Conservation (phyloP, 92 coral and sea anemone species). For the Paragorgia papillata region DNA sequence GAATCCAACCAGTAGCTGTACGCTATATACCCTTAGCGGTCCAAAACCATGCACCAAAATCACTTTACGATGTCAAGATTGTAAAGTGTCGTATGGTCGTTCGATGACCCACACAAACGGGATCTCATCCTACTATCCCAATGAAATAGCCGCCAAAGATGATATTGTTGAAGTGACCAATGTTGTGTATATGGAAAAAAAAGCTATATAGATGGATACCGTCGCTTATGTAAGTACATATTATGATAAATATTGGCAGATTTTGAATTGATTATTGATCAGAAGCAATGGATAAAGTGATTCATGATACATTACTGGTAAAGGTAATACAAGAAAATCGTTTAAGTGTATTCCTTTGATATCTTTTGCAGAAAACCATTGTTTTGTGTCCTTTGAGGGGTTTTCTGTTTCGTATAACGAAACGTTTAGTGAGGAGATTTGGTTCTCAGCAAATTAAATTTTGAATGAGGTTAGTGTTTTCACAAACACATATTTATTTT, state of each 20-base stretch:
- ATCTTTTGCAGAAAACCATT: constrained; percentile 36
- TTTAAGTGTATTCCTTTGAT: background rate
- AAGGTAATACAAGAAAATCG: background rate
- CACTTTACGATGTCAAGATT: too few relatives aligned
- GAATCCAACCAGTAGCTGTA: too few relatives aligned
- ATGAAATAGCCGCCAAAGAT: too few relatives aligned
- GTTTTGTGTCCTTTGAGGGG: constrained; percentile 40
- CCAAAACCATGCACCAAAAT: too few relatives aligned
- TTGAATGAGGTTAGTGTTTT: constrained; percentile 7
- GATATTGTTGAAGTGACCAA: too few relatives aligned
- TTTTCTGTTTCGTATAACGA: constrained; percentile 32
- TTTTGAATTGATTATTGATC: too few relatives aligned
- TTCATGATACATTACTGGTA: background rate
- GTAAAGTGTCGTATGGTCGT: constrained; percentile 17
- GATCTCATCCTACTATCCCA: constrained; percentile 14
- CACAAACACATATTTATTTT: too few relatives aligned
- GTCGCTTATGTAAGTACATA: constrained; percentile 14
- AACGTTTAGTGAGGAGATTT: constrained; percentile 30
- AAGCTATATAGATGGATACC: constrained; percentile 28
- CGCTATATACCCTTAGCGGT: too few relatives aligned
- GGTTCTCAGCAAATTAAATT: constrained; percentile 11
- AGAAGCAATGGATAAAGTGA: too few relatives aligned
- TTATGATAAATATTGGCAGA: too few relatives aligned
- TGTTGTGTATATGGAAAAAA: too few relatives aligned
- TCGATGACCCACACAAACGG: constrained; percentile 16